Percentiles rank a stretch among this genome's conserved stretches.
Conservation (phyloP, 2,113 vertebrate genomes). For the Sinocyclocheilus rhinocerous region DNA sequence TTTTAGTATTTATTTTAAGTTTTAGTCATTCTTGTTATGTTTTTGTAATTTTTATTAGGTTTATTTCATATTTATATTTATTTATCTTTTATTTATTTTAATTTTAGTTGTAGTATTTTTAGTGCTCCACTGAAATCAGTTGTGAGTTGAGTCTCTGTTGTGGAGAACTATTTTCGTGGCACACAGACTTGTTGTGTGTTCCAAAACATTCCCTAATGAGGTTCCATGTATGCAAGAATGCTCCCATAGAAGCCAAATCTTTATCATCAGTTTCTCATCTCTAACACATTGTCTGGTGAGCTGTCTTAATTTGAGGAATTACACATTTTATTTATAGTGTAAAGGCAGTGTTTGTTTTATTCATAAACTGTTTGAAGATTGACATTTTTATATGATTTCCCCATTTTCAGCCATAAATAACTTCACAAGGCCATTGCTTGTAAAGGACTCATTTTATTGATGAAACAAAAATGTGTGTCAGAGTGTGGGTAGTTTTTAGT, state of each 20-base stretch:
- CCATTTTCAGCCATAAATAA: conserved; percentile 23
- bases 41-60: neutral
- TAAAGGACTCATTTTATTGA: neutral
- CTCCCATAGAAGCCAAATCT: neutral
- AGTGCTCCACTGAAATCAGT: no score
- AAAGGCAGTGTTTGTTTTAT: neutral
- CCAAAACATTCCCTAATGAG: no score
- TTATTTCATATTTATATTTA: neutral
- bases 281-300: neutral
- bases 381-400: neutral
- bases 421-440: neutral
- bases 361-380: neutral
- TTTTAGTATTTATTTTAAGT: neutral
- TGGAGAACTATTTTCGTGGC: neutral
- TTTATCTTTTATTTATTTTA: no score
- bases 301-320: neutral
- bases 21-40: neutral
- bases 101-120: no score
- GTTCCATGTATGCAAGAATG: no score
- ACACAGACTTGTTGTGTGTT: neutral
- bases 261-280: neutral
- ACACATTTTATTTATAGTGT: neutral
- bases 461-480: neutral
- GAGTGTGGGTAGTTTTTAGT: neutral
- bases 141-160: neutral